Base-by-base conservation (phyloP, 2,797 vertebrate genomes). In the Pangasius mekongensis region DNA sequence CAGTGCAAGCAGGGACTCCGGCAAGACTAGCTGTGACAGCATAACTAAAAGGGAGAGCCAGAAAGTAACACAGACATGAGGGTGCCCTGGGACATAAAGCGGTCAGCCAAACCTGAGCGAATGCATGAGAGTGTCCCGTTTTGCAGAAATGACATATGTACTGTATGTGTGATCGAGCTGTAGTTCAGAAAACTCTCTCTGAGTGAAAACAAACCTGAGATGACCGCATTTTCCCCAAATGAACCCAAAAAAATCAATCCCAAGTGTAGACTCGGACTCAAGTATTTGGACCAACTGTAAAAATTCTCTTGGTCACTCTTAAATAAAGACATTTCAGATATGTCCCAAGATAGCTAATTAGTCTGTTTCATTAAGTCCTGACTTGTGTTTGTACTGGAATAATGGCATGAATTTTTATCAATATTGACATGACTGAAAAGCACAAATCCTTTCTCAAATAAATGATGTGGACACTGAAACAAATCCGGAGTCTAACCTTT, bases 371-470 rank as follows among this genome's bases (percentile, higher is more conserved):
- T 67, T 67, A 52, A 13, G 20, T 67, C 82, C 47, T 84, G 62
- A 52, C 62, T 30, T 49, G 60, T 66, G 30, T 66, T 83, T 67
- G 43, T 2, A 67, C 18, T 52, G 39, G 62, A 66, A 83, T 66
- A 67, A 66, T 20, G 36, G 11, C 80, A 13, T 39, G 43, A 22
- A 33, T 22, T 64, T 47, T 49, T 83, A 18, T 30, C 62, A 33
- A 67, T 67, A 84, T 54, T 67, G n/a, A 52, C 82, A 33, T 3
- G n/a, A 20, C 16, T 7, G 64, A 66, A 83, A 64, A 64, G 36
- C 24, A n/a, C 81, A 83, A 52, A 84, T 73, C 39, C 60, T 60
- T 83, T 33, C n/a, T 49, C n/a, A 62, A 76, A 88, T 88, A 88
- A 54, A 58, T 56, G 39, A 73, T 69, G 62, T 85, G 64, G 69